Percentiles rank a stretch among this genome's conserved stretches.
Conservation (phyloP, 2,797 vertebrate genomes). For the Sebastes wilsoni region DNA sequence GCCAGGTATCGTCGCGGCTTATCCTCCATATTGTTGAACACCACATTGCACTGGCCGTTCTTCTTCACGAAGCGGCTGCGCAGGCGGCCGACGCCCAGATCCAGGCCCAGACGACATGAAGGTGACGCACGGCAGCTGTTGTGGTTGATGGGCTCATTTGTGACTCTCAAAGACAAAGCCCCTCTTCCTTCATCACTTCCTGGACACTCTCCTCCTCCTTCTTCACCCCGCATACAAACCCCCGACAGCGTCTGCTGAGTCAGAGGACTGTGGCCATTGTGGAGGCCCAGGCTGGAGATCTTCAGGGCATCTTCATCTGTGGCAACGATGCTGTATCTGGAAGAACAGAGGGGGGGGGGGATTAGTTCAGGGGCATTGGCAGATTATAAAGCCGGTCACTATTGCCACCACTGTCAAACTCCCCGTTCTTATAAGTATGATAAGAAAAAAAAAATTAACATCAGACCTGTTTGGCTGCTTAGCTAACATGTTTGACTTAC, state of each 20-base stretch:
- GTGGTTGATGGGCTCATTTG: conserved; percentile 62
- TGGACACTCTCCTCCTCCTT: conserved; percentile 60
- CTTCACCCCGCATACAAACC: conserved; percentile 58
- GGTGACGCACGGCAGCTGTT: conserved; percentile 88
- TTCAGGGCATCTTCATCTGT: conserved; percentile 92
- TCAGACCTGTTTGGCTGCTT: neutral
- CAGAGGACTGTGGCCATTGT: conserved; percentile 83
- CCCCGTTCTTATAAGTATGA: neutral
- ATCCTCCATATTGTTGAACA: conserved; percentile 95
- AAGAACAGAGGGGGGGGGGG: conserved; percentile 4
- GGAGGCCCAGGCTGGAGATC: conserved; percentile 90
- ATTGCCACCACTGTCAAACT: neutral
- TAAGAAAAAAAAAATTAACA: too few relatives aligned
- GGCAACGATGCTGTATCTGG: conserved; percentile 92
- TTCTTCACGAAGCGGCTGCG: conserved; percentile 94
- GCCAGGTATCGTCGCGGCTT: conserved; percentile 93
- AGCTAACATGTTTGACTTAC: neutral
- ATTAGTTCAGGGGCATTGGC: neutral
- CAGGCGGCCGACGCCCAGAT: conserved; percentile 80
- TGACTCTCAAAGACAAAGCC: conserved; percentile 64
- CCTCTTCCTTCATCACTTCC: conserved; percentile 59
- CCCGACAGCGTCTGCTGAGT: conserved; percentile 68
- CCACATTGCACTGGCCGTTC: conserved; percentile 94
- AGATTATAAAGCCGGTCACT: neutral
- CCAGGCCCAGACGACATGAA: conserved; percentile 68